Evolutionary conservation across 2,797 vertebrate species (phyloP).

Genomic region (Fistularia tabacaria): DNA sequence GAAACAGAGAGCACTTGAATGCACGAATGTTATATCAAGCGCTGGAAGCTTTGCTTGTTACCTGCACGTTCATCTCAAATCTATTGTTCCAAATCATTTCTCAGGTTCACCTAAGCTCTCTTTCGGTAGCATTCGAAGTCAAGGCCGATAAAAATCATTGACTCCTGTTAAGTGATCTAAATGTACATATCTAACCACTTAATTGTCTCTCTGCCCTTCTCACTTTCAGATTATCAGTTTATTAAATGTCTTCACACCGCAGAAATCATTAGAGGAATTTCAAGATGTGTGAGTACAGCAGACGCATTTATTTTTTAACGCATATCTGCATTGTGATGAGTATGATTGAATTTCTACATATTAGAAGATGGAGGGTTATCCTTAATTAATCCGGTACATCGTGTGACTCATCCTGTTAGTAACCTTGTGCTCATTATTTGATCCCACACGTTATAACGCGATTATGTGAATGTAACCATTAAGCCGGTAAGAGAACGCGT

Average conservation of each 20-base stretch:
- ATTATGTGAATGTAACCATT: neutral
- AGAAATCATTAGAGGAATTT: slow-evolving; percentile 98
- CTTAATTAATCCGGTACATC: slow-evolving; percentile 8
- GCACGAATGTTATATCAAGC: slow-evolving; percentile 35
- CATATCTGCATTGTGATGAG: slow-evolving; percentile 4
- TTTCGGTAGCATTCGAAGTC: slow-evolving; percentile 22
- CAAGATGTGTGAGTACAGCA: slow-evolving; percentile 94
- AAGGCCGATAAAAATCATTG: no score
- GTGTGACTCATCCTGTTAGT: slow-evolving; percentile 6
- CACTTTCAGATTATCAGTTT: slow-evolving; percentile 98
- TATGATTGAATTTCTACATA: neutral
- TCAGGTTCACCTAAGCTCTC: slow-evolving; percentile 10
- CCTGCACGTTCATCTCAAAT: slow-evolving; percentile 8
- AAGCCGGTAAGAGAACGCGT: slow-evolving; percentile 5
- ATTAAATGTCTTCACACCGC: slow-evolving; percentile 99
- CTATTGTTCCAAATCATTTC: slow-evolving; percentile 26
- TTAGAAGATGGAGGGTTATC: neutral
- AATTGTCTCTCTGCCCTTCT: slow-evolving; percentile 25
- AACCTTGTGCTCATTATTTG: slow-evolving; percentile 11
- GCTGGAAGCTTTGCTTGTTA: slow-evolving; percentile 23
- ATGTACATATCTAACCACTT: slow-evolving; percentile 20
- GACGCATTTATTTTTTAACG: neutral
- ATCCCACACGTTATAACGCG: slow-evolving; percentile 19
- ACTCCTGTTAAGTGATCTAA: neutral
- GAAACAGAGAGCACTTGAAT: slow-evolving; percentile 40